These are phyloP conservation scores for Varroa destructor DNA, from an alignment of 1,140 invertebrate genomes.

Conservation along the genomic window DNA sequence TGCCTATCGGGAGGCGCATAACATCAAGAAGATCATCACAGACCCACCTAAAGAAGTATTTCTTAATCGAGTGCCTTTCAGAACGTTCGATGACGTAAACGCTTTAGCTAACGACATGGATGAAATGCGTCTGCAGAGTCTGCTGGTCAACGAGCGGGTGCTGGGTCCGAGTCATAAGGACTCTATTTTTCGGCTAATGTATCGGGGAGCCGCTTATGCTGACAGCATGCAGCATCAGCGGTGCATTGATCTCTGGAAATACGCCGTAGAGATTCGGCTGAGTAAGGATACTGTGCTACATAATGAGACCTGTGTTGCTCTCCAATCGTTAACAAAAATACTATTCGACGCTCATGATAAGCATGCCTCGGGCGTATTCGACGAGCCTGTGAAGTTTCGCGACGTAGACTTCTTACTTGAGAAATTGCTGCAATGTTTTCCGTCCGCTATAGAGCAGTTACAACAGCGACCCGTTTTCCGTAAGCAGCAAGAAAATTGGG, in stretches of 20 bases:
- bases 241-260: constrained; percentile 69
- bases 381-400: constrained; percentile 49
- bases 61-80: constrained; percentile 55
- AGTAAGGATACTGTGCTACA: constrained; percentile 57
- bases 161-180: constrained; percentile 67
- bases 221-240: constrained; percentile 66
- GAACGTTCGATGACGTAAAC: constrained; percentile 54
- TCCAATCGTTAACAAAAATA: constrained; percentile 54
- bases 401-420: constrained; percentile 54
- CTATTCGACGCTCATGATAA: constrained; percentile 63
- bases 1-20: constrained; percentile 36
- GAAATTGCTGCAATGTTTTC: constrained; percentile 43
- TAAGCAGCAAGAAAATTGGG: constrained; percentile 64
- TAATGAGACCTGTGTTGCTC: constrained; percentile 62
- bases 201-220: constrained; percentile 67
- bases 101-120: constrained; percentile 59
- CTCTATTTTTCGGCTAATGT: constrained; percentile 60
- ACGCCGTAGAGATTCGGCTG: constrained; percentile 61
- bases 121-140: constrained; percentile 61
- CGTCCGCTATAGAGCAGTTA: constrained; percentile 44
- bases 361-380: constrained; percentile 45
- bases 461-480: constrained; percentile 54
- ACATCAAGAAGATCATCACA: constrained; percentile 35
- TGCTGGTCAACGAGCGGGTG: constrained; percentile 66
- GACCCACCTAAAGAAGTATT: constrained; percentile 50